Base-by-base conservation (phyloP, 1,140 invertebrate species). In the Diachasma alloeum region DNA sequence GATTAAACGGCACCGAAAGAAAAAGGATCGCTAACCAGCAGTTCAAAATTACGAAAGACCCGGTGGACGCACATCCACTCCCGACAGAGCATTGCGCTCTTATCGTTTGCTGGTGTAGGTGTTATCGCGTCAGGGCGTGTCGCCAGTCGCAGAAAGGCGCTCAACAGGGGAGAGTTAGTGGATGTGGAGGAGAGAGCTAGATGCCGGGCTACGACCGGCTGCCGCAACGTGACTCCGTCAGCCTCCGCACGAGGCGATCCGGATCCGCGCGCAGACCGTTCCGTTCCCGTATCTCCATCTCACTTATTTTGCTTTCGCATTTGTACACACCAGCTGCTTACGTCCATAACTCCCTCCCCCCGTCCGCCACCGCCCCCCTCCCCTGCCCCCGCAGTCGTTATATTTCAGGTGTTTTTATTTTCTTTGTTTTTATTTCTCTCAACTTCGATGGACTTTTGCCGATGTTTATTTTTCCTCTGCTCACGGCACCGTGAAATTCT, bases 101-200 rank as follows among this genome's bases (percentile, higher is more conserved):
- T 87, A 87, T 87, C 85, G 75, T 84, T 78, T 80, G 80, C 3
- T 85, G 83, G 87, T 88, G 87, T 88, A 86, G 87, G 87, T 87
- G 87, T 87, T 88, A 88, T 88, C 87, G 85, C 83, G 83, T 80
- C 86, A 87, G 87, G 87, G 87, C 85, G 87, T 88, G 87, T 86
- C 87, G 82, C 31, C 76, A 71, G 87, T 86, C 87, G 82, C 76
- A 66, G 72, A 53, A 37, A 70, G 53, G 66, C 72, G 76, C 39
- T 31, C 72, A 42, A 74, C 17, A 42, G 48, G 39, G 37, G 67
- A 77, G 59, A 19, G 31, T n/a, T 24, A 36, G 69, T 48, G 13
- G 24, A 17, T 44, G 72, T 15, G 37, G 3, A 74, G 63, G 31
- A 67, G 70, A 74, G 72, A 73, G 66, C 63, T 26, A 42, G 56